phyloP scores from a whole-genome alignment of 1,140 invertebrate genomes.

The Euborellia annulipes region DNA sequence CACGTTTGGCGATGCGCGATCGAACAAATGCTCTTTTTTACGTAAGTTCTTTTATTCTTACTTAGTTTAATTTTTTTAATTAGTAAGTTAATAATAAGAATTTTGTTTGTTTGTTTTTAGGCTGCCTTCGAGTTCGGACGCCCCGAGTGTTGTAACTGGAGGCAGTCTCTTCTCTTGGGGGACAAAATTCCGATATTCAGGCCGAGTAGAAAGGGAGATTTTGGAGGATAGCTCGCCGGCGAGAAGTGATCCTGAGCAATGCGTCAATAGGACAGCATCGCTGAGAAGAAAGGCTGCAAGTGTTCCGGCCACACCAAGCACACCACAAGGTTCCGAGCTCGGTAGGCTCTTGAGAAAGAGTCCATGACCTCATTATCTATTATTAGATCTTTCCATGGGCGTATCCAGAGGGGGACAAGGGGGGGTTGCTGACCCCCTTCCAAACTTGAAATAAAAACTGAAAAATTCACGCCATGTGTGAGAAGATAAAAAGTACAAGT shows the following conservation, averaged over 20 bases:
- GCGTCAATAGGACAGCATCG: slow-evolving; percentile 36
- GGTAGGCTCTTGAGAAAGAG: too few species aligned
- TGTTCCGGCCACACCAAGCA: slow-evolving; percentile 71
- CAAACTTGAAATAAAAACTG: too few species aligned
- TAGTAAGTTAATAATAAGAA: slow-evolving; percentile 16
- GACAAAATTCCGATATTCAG: slow-evolving; percentile 83
- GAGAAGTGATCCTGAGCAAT: slow-evolving; percentile 34
- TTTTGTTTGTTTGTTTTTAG: slow-evolving; percentile 34
- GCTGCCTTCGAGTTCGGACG: slow-evolving; percentile 70
- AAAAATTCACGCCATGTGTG: too few species aligned
- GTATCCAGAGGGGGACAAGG: too few species aligned
- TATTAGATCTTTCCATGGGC: too few species aligned
- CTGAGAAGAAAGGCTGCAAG: slow-evolving; percentile 61
- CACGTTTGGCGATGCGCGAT: slow-evolving; percentile 93
- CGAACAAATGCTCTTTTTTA: slow-evolving; percentile 94
- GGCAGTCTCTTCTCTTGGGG: slow-evolving; percentile 90
- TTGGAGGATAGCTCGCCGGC: slow-evolving; percentile 47
- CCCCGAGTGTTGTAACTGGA: slow-evolving; percentile 70
- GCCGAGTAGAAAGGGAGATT: slow-evolving; percentile 75
- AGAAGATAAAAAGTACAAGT: too few species aligned
- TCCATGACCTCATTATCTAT: too few species aligned
- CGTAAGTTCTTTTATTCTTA: slow-evolving; percentile 63
- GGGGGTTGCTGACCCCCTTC: too few species aligned
- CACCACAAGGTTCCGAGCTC: slow-evolving; percentile 32
- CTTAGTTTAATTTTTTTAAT: background rate